A percentile compares a stretch with the other conserved stretches of the same genome.
Conservation (phyloP, 2,888 invertebrate species). For the Agelastica alni region DNA sequence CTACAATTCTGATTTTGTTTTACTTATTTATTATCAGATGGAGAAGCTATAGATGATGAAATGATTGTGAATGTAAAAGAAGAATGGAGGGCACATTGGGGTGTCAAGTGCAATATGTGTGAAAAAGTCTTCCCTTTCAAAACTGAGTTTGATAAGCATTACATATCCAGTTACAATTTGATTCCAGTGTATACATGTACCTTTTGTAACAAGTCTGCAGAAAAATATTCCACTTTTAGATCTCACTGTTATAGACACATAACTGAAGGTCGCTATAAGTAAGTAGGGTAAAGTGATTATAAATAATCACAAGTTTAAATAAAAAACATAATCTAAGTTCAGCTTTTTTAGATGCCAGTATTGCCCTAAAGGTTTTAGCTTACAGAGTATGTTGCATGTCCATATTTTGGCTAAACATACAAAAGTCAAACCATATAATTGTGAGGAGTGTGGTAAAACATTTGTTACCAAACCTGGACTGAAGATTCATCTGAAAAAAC, state of each 20-base stretch:
- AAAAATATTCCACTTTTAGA: constrained; percentile 61
- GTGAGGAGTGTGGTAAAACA: constrained; percentile 55
- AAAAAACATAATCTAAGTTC: too few relatives aligned
- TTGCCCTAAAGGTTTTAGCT: constrained; percentile 61
- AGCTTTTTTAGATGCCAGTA: constrained; percentile 58
- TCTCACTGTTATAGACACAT: constrained; percentile 64
- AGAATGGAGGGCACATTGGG: constrained; percentile 57
- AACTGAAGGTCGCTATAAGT: constrained; percentile 62
- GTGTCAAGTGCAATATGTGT: constrained; percentile 63
- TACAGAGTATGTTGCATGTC: constrained; percentile 60
- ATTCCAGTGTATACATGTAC: constrained; percentile 63
- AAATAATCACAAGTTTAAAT: too few relatives aligned
- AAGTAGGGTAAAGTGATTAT: constrained; percentile 42
- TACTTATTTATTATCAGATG: constrained; percentile 34
- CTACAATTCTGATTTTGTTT: neutral
- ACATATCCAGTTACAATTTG: constrained; percentile 50
- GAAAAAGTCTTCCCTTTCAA: constrained; percentile 59
- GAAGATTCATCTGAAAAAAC: constrained; percentile 58
- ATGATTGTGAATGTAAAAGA: constrained; percentile 59
- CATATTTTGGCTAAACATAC: constrained; percentile 61
- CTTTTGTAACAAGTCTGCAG: constrained; percentile 61
- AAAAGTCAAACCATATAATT: constrained; percentile 55
- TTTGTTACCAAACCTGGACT: constrained; percentile 59
- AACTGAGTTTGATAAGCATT: constrained; percentile 62
- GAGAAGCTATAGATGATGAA: constrained; percentile 50